These are phyloP conservation scores for Congeria kusceri DNA, from an alignment of 2,888 invertebrate species.

Conservation along the genomic window DNA sequence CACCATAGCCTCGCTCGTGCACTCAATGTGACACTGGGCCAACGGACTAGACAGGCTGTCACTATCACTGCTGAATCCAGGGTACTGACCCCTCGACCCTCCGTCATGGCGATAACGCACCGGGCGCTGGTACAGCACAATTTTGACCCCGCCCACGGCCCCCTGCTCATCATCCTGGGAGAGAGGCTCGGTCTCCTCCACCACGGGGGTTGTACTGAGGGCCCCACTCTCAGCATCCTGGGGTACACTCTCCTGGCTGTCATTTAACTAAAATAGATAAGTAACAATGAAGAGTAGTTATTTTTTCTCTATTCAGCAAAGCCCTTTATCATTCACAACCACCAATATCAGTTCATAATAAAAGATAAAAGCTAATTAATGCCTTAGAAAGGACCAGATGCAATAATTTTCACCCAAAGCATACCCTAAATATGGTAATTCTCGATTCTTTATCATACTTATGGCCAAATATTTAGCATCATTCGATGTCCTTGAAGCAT, in stretches of 20 bases:
- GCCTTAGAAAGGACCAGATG: too few relatives aligned
- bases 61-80: conserved; percentile 59
- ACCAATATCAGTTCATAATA: too few relatives aligned
- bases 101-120: conserved; percentile 66
- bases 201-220: conserved; percentile 64
- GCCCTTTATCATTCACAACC: too few relatives aligned
- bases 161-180: conserved; percentile 76
- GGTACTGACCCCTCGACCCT: conserved; percentile 45
- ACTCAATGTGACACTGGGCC: conserved; percentile 62
- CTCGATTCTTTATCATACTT: too few relatives aligned
- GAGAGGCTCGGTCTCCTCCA: conserved; percentile 72
- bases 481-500: too few relatives aligned
- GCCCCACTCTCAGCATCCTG: conserved; percentile 76
- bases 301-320: too few relatives aligned
- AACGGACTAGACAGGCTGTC: conserved; percentile 55
- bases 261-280: conserved; percentile 75
- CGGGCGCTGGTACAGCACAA: conserved; percentile 75
- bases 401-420: too few relatives aligned
- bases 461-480: too few relatives aligned
- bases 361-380: too few relatives aligned
- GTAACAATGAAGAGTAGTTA: too few relatives aligned
- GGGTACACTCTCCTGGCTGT: conserved; percentile 80
- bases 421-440: too few relatives aligned
- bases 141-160: conserved; percentile 73
- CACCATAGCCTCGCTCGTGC: conserved; percentile 47